Conservation (phyloP, 2,797 vertebrate genomes). For the Hirundo rustica region DNA sequence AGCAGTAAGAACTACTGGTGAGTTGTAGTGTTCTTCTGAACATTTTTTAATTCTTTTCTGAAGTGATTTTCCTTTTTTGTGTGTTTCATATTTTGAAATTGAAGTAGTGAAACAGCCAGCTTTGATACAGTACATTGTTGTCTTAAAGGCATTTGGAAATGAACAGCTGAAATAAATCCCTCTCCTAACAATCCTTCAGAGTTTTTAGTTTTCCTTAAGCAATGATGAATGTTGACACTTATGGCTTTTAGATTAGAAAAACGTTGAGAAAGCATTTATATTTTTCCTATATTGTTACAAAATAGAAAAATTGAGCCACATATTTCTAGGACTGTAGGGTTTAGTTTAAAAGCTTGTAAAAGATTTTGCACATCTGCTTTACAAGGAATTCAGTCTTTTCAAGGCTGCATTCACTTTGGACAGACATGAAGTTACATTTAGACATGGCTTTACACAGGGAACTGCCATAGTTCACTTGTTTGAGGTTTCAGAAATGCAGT, state of each 20-base stretch:
- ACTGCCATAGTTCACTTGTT: background rate
- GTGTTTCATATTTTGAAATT: background rate
- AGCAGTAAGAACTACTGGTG: background rate
- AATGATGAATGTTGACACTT: background rate
- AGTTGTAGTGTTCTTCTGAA: background rate
- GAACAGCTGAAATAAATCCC: conserved; percentile 33
- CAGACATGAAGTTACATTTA: background rate
- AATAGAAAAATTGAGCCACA: background rate
- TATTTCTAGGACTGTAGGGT: background rate
- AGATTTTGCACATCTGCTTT: background rate
- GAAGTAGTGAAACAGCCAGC: background rate
- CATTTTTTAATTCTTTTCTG: background rate
- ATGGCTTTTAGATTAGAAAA: conserved; percentile 8
- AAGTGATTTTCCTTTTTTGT: background rate
- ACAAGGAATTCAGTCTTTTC: background rate
- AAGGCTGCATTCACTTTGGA: background rate
- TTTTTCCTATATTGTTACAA: background rate
- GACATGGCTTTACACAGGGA: background rate
- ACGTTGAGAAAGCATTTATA: background rate
- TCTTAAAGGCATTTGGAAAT: conserved; percentile 21
- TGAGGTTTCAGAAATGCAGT: background rate
- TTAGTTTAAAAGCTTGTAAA: conserved; percentile 28
- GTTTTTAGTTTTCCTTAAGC: background rate
- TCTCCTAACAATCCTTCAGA: background rate
- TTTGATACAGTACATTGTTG: background rate